Conservation (phyloP, 2,113 vertebrate genomes). For the Lontra canadensis region DNA sequence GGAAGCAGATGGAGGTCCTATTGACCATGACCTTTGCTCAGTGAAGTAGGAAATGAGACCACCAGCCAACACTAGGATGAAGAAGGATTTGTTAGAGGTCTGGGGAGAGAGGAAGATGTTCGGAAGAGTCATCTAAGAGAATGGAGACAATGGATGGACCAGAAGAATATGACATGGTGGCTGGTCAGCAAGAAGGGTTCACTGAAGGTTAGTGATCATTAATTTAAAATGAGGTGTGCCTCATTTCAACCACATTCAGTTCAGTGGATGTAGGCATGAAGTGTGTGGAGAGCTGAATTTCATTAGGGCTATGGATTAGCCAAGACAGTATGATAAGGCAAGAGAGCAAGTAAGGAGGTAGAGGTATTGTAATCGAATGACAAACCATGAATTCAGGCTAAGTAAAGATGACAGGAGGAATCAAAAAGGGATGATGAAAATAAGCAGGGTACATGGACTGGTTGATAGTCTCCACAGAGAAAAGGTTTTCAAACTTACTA, state of each 20-base stretch:
- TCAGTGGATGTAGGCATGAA: not conserved
- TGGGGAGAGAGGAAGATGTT: not conserved
- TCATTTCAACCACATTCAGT: not conserved
- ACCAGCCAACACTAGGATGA: not conserved
- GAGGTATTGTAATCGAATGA: not conserved
- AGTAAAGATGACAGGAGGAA: not conserved
- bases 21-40: not conserved
- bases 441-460: not conserved
- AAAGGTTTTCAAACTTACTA: not conserved
- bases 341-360: not conserved
- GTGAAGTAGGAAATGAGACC: not conserved
- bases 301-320: not conserved
- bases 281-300: not conserved
- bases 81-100: not conserved
- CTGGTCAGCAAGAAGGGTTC: not conserved
- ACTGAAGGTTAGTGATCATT: not conserved
- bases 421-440: not conserved
- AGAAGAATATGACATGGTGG: not conserved
- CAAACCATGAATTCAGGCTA: not conserved
- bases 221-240: not conserved
- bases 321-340: not conserved
- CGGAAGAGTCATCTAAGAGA: not conserved
- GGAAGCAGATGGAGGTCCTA: not conserved
- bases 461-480: not conserved
- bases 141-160: not conserved